phyloP scores from a whole-genome alignment of 2,888 invertebrate species.

The Tachystola acroxantha region DNA sequence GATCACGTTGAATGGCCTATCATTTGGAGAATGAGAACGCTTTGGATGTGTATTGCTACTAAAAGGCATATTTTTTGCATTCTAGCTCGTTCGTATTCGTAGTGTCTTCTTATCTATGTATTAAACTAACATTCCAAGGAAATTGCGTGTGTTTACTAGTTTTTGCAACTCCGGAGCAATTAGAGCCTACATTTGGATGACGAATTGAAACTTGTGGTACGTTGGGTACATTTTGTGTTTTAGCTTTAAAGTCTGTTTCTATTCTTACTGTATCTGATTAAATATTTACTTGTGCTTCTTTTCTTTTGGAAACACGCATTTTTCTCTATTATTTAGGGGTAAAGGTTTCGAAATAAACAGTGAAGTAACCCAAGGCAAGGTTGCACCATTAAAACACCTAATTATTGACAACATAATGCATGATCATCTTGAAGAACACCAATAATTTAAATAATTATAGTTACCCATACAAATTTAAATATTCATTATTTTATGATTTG shows the following conservation, averaged over 20 bases:
- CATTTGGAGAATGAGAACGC: slow-evolving; percentile 32
- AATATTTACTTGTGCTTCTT: slow-evolving; percentile 1
- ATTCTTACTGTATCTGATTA: neutral
- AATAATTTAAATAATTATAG: too few species aligned
- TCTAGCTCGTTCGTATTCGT: neutral
- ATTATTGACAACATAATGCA: too few species aligned
- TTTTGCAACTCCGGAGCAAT: slow-evolving; percentile 17
- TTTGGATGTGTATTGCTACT: slow-evolving; percentile 51
- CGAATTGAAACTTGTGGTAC: slow-evolving; percentile 43
- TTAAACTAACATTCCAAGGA: slow-evolving; percentile 19
- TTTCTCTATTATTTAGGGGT: too few species aligned
- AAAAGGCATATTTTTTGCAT: slow-evolving; percentile 13
- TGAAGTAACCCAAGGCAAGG: too few species aligned
- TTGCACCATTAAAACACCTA: too few species aligned
- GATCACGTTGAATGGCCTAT: slow-evolving; percentile 58
- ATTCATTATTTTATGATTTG: too few species aligned
- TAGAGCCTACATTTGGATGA: slow-evolving; percentile 25
- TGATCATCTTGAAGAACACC: too few species aligned
- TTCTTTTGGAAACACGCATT: slow-evolving; percentile 14
- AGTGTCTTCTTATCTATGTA: neutral
- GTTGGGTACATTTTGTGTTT: slow-evolving; percentile 64
- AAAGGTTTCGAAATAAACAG: too few species aligned
- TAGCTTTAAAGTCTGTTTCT: neutral
- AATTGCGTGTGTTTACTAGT: slow-evolving; percentile 23
- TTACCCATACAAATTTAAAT: too few species aligned